A percentile compares a stretch with the other conserved stretches of the same genome.
Evolutionary conservation across 2,797 vertebrate species (phyloP).

Genomic region (Clarias platycephalus): DNA sequence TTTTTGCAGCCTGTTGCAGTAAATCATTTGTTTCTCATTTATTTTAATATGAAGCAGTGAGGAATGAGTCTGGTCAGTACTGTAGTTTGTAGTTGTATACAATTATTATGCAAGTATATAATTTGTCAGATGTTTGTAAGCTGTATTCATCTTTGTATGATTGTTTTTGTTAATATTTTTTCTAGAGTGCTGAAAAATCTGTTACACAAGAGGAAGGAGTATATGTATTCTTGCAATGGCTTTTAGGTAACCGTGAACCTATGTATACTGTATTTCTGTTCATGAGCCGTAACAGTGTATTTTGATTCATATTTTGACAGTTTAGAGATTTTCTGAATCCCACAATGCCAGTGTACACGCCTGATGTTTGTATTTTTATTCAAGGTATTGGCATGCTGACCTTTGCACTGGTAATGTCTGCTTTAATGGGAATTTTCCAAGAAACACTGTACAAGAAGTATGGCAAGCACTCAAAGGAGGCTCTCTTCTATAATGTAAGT

Average conservation of each 20-base stretch:
- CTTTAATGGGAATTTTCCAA: conserved; percentile 98
- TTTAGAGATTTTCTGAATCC: background rate
- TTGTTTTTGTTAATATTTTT: conserved; percentile 24
- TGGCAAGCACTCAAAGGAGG: conserved; percentile 93
- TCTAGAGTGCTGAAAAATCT: conserved; percentile 67
- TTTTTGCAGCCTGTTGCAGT: no score
- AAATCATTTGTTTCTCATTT: no score
- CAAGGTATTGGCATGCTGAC: conserved; percentile 90
- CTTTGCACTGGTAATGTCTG: conserved; percentile 94
- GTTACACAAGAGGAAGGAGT: conserved; percentile 75
- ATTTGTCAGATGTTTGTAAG: background rate
- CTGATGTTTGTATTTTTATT: conserved; percentile 39
- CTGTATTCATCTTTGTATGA: background rate
- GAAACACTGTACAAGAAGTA: conserved; percentile 88
- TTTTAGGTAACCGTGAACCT: conserved; percentile 77
- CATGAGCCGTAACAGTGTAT: background rate
- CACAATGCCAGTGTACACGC: background rate
- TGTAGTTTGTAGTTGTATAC: background rate
- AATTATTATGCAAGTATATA: background rate
- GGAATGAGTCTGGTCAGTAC: no score
- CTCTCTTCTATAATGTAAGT: conserved; percentile 94
- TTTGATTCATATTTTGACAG: background rate
- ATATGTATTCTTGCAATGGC: conserved; percentile 83
- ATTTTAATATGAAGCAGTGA: no score
- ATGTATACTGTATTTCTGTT: background rate